These are phyloP conservation scores for Cylas formicarius DNA, from an alignment of 1,140 invertebrate species.

Conservation along the genomic window DNA sequence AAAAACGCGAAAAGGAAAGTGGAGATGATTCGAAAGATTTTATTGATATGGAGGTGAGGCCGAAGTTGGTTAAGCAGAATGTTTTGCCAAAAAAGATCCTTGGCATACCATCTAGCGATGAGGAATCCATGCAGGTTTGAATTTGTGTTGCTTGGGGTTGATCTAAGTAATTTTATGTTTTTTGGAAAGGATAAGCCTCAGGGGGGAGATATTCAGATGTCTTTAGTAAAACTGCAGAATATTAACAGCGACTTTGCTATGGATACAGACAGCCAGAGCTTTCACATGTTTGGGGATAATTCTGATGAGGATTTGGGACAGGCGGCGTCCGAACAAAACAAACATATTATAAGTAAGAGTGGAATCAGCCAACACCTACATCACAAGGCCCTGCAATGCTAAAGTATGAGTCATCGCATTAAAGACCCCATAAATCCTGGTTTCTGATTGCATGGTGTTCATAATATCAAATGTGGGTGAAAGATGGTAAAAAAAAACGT, in stretches of 20 bases:
- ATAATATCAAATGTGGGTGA: too few relatives aligned
- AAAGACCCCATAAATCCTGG: too few relatives aligned
- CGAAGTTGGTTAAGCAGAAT: constrained; percentile 13
- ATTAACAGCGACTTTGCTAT: constrained; percentile 14
- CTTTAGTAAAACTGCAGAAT: constrained; percentile 36
- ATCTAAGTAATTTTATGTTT: too few relatives aligned
- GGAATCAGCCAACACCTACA: background rate
- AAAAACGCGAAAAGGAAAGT: constrained; percentile 26
- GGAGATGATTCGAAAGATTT: too few relatives aligned
- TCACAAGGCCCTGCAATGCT: too few relatives aligned
- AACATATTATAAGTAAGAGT: constrained; percentile 14
- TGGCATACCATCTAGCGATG: constrained; percentile 39
- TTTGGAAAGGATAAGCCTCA: constrained; percentile 21
- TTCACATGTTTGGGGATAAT: constrained; percentile 15
- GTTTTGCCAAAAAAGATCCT: constrained; percentile 34
- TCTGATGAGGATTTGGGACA: constrained; percentile 23
- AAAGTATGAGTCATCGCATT: too few relatives aligned
- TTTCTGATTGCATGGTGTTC: too few relatives aligned
- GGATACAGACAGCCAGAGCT: constrained; percentile 10
- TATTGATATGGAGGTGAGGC: constrained; percentile 6
- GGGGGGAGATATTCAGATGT: constrained; percentile 37
- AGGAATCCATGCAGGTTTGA: constrained; percentile 29
- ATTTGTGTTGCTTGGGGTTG: too few relatives aligned
- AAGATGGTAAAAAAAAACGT: too few relatives aligned
- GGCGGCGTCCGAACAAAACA: constrained; percentile 18